Conservation (phyloP, 2,113 vertebrate species). For the Polyodon spathula region DNA sequence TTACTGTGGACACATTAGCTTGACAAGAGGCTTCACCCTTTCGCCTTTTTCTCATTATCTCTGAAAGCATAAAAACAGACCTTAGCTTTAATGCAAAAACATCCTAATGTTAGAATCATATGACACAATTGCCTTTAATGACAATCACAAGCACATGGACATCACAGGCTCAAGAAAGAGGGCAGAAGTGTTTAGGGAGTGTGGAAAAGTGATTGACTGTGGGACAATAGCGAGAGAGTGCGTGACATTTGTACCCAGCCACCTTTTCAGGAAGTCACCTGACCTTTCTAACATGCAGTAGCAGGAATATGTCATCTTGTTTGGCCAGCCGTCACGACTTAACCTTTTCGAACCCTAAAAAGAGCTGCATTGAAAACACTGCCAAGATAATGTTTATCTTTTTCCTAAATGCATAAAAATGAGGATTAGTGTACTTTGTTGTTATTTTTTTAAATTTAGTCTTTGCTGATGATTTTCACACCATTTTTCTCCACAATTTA, state of each 20-base stretch:
- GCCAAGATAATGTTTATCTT: too few species aligned
- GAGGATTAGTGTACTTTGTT: too few species aligned
- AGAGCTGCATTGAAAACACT: slow-evolving; percentile 5
- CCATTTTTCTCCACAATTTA: too few species aligned
- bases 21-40: too few species aligned
- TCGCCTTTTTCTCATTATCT: slow-evolving; percentile 13
- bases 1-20: too few species aligned
- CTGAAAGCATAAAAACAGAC: slow-evolving; percentile 22
- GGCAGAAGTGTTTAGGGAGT: slow-evolving; percentile 12
- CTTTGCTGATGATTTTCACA: too few species aligned
- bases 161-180: slow-evolving; percentile 11
- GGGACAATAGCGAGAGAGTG: slow-evolving; percentile 32
- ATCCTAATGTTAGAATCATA: slow-evolving; percentile 29
- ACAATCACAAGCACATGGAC: slow-evolving; percentile 27
- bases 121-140: slow-evolving; percentile 20
- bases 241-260: slow-evolving; percentile 40
- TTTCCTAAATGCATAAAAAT: too few species aligned
- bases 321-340: slow-evolving; percentile 31
- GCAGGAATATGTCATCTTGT: slow-evolving; percentile 33
- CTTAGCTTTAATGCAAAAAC: slow-evolving; percentile 29
- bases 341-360: slow-evolving; percentile 32
- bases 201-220: slow-evolving; percentile 41
- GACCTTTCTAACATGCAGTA: slow-evolving; percentile 28
- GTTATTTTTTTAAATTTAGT: too few species aligned
- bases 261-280: slow-evolving; percentile 48